These are phyloP conservation scores for Sebastes iracundus DNA, from an alignment of 2,797 vertebrate species.

Conservation along the genomic window DNA sequence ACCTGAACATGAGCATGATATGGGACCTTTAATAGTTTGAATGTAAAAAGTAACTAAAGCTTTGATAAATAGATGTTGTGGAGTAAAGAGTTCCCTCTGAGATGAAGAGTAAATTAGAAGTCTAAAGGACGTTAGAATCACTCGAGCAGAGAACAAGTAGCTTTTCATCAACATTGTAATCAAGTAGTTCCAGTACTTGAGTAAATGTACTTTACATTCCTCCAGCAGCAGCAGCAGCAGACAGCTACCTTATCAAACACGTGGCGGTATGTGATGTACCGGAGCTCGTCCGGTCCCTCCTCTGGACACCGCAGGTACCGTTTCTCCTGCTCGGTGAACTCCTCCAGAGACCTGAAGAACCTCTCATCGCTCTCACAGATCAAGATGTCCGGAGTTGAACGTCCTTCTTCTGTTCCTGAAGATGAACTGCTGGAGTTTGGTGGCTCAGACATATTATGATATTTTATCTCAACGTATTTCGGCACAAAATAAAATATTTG, in stretches of 20 bases:
- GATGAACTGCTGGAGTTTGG: not conserved
- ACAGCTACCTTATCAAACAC: conserved; percentile 75
- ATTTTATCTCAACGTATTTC: not conserved
- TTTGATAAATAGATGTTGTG: not conserved
- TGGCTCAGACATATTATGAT: conserved; percentile 23
- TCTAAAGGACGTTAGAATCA: not conserved
- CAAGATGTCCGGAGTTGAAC: conserved; percentile 27
- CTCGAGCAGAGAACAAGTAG: not conserved
- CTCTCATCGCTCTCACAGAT: conserved; percentile 56
- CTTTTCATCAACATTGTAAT: not conserved
- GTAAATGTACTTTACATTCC: not conserved
- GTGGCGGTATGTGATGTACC: conserved; percentile 68
- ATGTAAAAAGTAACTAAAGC: not conserved
- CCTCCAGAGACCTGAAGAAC: conserved; percentile 68
- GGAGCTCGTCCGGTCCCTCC: conserved; percentile 68
- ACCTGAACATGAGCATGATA: too few relatives aligned
- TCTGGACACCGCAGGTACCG: conserved; percentile 60
- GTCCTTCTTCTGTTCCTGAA: not conserved
- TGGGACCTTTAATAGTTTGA: not conserved
- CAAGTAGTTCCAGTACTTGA: not conserved
- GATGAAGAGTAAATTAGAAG: not conserved
- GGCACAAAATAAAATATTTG: not conserved
- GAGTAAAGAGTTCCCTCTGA: not conserved
- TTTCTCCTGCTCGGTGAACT: conserved; percentile 74
- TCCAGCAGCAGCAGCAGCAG: not conserved